A percentile compares a stretch with the other conserved stretches of the same genome.
Evolutionary conservation across 2,113 vertebrate genomes (phyloP).

Genomic region (Mellivora capensis): DNA sequence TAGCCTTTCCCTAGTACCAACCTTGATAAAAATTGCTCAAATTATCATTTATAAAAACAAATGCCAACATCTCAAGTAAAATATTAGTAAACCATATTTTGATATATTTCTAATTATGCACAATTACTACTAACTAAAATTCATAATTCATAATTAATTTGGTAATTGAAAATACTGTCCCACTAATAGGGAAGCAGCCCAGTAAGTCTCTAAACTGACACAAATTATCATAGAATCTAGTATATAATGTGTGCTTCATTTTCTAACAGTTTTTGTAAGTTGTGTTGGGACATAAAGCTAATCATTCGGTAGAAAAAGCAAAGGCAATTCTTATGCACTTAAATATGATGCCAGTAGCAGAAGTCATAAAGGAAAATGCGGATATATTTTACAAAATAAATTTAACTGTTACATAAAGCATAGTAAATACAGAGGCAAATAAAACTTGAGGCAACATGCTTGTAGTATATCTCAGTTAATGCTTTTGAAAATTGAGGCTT

Average conservation of each 20-base stretch:
- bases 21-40: neutral
- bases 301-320: neutral
- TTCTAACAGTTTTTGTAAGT: neutral
- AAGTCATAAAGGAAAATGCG: neutral
- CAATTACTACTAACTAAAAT: neutral
- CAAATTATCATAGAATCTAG: neutral
- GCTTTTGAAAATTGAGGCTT: neutral
- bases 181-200: neutral
- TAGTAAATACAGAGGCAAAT: neutral
- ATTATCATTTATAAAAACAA: neutral
- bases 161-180: neutral
- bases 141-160: neutral
- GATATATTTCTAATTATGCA: neutral
- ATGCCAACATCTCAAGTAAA: neutral
- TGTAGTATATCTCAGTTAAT: neutral
- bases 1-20: neutral
- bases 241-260: neutral
- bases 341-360: neutral
- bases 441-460: neutral
- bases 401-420: neutral
- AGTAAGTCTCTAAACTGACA: neutral
- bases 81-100: neutral
- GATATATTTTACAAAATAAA: neutral
- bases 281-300: neutral
- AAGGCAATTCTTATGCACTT: neutral